A percentile compares a stretch with the other conserved stretches of the same genome.
Evolutionary conservation across 2,888 invertebrate genomes (phyloP).

Genomic region (Apoderus coryli): DNA sequence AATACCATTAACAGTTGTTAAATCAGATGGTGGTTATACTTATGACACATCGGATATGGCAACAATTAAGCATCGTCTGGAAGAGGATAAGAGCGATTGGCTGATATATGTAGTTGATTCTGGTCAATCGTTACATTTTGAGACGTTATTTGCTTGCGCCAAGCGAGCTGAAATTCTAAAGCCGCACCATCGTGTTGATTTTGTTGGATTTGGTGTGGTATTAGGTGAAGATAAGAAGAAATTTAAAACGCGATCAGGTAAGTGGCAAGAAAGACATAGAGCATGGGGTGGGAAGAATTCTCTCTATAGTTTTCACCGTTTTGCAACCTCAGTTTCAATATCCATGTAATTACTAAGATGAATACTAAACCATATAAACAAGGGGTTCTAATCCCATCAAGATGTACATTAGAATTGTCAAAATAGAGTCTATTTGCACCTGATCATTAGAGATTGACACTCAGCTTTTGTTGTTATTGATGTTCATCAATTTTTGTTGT

Average conservation of each 20-base stretch:
- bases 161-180: constrained; percentile 56
- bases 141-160: constrained; percentile 65
- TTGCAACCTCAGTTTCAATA: too few relatives aligned
- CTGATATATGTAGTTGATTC: constrained; percentile 87
- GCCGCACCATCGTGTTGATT: constrained; percentile 60
- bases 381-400: too few relatives aligned
- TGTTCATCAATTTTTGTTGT: too few relatives aligned
- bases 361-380: too few relatives aligned
- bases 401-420: too few relatives aligned
- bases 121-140: constrained; percentile 72
- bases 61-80: constrained; percentile 66
- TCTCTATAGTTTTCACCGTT: too few relatives aligned
- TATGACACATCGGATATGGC: constrained; percentile 99
- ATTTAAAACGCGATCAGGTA: constrained; percentile 94
- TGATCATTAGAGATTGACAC: too few relatives aligned
- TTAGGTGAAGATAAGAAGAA: constrained; percentile 98
- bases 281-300: too few relatives aligned
- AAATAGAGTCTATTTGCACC: too few relatives aligned
- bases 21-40: constrained; percentile 93
- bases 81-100: constrained; percentile 79
- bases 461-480: too few relatives aligned
- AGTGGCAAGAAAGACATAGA: too few relatives aligned
- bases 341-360: too few relatives aligned
- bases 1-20: constrained; percentile 86
- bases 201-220: constrained; percentile 93